These are phyloP conservation scores for Troides oblongomaculatus DNA, from an alignment of 2,888 invertebrate species.

Conservation along the genomic window DNA sequence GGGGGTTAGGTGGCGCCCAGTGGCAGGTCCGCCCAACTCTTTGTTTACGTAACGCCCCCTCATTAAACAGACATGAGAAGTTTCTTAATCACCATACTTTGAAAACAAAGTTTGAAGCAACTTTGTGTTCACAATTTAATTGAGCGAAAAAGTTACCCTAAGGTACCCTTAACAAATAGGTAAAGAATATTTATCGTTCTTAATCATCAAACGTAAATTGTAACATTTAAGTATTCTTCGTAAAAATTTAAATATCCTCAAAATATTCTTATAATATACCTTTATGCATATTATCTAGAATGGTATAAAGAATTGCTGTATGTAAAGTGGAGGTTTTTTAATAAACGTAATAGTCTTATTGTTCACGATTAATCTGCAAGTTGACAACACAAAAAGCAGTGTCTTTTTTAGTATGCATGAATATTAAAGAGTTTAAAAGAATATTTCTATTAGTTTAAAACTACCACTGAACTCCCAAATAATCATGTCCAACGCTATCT, in stretches of 20 bases:
- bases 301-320: too few relatives aligned
- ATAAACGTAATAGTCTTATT: too few relatives aligned
- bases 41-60: constrained; percentile 77
- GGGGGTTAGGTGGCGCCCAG: constrained; percentile 59
- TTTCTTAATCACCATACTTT: constrained; percentile 50
- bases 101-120: constrained; percentile 3
- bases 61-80: constrained; percentile 58
- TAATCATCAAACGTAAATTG: not conserved
- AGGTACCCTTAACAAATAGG: not conserved
- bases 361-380: not conserved
- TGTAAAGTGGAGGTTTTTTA: too few relatives aligned
- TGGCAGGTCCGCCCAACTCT: constrained; percentile 75
- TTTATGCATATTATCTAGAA: too few relatives aligned
- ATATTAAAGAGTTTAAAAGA: not conserved
- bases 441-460: not conserved
- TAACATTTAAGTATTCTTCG: too few relatives aligned
- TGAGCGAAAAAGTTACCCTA: not conserved
- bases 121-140: not conserved
- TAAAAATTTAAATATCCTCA: too few relatives aligned
- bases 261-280: too few relatives aligned
- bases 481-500: not conserved
- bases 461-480: constrained; percentile 6
- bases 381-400: not conserved
- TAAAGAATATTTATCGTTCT: not conserved
- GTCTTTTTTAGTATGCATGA: not conserved